Percentiles rank a stretch among this genome's conserved stretches.
Conservation (phyloP, 2,113 vertebrate genomes). For the Psophia crepitans region DNA sequence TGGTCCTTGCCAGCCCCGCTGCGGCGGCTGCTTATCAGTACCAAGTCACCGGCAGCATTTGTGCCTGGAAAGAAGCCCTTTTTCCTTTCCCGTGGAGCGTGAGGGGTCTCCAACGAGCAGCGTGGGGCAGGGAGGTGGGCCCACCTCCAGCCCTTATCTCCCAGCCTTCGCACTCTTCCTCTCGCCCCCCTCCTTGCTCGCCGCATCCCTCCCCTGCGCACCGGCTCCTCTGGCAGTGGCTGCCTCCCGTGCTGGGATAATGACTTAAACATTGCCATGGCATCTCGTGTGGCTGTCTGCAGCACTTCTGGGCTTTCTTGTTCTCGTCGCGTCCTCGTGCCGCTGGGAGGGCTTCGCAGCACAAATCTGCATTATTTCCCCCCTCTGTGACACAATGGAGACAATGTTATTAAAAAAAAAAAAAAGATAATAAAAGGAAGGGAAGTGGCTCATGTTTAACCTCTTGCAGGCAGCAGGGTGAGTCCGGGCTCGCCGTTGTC, state of each 20-base stretch:
- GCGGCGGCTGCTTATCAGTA: rapidly evolving
- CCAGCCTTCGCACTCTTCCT: background rate
- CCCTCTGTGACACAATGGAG: background rate
- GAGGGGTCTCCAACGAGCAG: background rate
- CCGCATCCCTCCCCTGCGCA: background rate
- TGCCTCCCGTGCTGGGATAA: background rate
- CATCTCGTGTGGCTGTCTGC: background rate
- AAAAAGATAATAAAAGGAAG: background rate
- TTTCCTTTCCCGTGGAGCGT: rapidly evolving
- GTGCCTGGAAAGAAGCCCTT: background rate
- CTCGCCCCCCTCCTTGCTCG: rapidly evolving
- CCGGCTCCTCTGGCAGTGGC: background rate
- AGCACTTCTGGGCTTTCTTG: background rate
- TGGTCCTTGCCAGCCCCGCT: rapidly evolving
- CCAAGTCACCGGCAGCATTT: background rate
- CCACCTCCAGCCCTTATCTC: background rate
- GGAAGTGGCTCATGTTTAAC: background rate
- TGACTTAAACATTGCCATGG: background rate
- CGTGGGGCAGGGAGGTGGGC: background rate
- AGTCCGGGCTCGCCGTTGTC: background rate
- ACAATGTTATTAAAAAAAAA: background rate
- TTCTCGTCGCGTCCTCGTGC: background rate
- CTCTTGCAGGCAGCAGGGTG: background rate
- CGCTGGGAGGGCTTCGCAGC: background rate
- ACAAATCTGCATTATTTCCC: background rate